A percentile compares a stretch with the other conserved stretches of the same genome.
Conservation (phyloP, 2,113 vertebrate genomes). For the Chaetodon auriga region DNA sequence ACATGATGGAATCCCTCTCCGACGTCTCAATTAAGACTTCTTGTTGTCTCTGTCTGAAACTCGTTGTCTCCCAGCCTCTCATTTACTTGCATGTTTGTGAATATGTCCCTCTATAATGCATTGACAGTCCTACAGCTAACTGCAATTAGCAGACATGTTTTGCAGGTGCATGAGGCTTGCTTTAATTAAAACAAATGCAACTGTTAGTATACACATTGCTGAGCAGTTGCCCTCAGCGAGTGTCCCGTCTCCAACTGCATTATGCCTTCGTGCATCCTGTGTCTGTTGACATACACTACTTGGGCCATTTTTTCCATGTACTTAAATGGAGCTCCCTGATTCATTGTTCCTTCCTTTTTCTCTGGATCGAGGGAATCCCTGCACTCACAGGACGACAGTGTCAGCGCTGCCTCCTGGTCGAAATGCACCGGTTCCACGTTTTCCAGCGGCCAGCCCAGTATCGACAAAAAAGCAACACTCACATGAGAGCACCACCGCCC, state of each 20-base stretch:
- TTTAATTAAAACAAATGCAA: slow-evolving; percentile 56
- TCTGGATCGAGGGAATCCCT: slow-evolving; percentile 50
- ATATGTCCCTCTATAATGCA: slow-evolving; percentile 8
- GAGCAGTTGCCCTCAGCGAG: too few relatives aligned
- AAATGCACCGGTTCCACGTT: slow-evolving; percentile 51
- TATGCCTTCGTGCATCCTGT: slow-evolving; percentile 9
- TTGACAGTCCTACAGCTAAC: not conserved
- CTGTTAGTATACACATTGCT: not conserved
- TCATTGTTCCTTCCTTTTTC: not conserved
- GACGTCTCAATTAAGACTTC: not conserved
- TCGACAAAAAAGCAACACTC: slow-evolving; percentile 52
- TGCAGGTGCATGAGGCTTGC: slow-evolving; percentile 73
- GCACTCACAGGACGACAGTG: slow-evolving; percentile 12
- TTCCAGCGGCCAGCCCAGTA: slow-evolving; percentile 43
- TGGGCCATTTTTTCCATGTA: slow-evolving; percentile 2
- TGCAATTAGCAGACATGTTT: slow-evolving; percentile 66
- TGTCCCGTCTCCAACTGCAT: not conserved
- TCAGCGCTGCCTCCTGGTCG: slow-evolving; percentile 48
- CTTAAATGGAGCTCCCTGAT: not conserved
- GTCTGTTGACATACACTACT: slow-evolving; percentile 7
- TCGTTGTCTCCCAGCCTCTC: not conserved
- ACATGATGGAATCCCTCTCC: not conserved
- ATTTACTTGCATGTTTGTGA: not conserved
- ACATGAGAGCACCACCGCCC: slow-evolving; percentile 43
- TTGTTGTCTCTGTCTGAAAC: slow-evolving; percentile 18